phyloP scores from a whole-genome alignment of 2,888 invertebrate species.

The Xestobium rufovillosum region DNA sequence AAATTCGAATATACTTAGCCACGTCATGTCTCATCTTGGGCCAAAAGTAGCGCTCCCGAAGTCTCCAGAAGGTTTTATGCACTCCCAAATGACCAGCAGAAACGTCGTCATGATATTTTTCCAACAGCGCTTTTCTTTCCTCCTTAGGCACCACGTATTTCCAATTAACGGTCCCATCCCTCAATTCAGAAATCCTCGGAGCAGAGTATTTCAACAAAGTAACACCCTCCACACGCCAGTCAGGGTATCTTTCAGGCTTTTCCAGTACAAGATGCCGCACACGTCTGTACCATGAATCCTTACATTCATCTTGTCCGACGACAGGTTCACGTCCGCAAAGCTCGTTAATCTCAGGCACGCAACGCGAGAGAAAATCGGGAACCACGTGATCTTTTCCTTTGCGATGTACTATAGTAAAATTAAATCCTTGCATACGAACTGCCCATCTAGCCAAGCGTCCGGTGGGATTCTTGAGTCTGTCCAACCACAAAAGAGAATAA shows the following conservation, averaged over 20 bases:
- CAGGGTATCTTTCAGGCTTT: constrained; percentile 1
- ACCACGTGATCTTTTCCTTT: constrained; percentile 4
- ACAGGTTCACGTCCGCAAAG: not conserved
- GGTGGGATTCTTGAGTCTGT: constrained; percentile 2
- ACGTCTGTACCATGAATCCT: not conserved
- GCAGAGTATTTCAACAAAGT: not conserved
- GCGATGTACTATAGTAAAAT: constrained; percentile 3
- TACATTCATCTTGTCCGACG: not conserved
- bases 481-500: not conserved
- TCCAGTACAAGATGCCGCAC: not conserved
- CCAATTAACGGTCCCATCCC: not conserved
- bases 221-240: not conserved
- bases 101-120: not conserved
- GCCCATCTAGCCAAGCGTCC: constrained; percentile 6
- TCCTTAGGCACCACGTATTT: constrained; percentile 9
- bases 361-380: not conserved
- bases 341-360: not conserved
- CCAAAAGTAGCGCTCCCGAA: constrained; percentile 7
- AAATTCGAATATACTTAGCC: not conserved
- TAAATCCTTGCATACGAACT: constrained; percentile 1
- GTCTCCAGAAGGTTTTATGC: not conserved
- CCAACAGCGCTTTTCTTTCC: not conserved
- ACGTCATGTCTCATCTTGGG: not conserved
- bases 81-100: not conserved
- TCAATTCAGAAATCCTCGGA: not conserved